These are phyloP conservation scores for Heliconius charithonia DNA, from an alignment of 2,888 invertebrate species.

Conservation along the genomic window DNA sequence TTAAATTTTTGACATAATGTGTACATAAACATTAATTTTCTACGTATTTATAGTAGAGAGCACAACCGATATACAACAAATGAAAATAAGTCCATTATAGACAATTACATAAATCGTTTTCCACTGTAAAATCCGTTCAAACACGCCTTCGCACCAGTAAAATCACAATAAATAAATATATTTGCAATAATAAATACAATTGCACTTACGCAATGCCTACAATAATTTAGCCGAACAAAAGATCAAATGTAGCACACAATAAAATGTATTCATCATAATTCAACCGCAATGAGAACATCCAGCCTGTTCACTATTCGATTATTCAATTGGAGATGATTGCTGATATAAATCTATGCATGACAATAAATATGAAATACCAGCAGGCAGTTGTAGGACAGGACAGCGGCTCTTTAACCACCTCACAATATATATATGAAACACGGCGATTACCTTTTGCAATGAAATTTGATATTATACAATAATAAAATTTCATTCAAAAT, in stretches of 20 bases:
- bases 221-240: slow-evolving; percentile 73
- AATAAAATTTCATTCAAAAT: not conserved
- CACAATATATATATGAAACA: not conserved
- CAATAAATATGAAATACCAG: slow-evolving; percentile 39
- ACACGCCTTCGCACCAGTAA: slow-evolving; percentile 45
- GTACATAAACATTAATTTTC: not conserved
- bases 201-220: slow-evolving; percentile 59
- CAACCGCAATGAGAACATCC: slow-evolving; percentile 67
- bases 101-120: slow-evolving; percentile 15
- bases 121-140: slow-evolving; percentile 24
- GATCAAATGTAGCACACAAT: slow-evolving; percentile 66
- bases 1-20: not conserved
- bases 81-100: not conserved
- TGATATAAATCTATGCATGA: slow-evolving; percentile 48
- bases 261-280: slow-evolving; percentile 68
- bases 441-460: not conserved
- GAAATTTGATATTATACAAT: not conserved
- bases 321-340: slow-evolving; percentile 60
- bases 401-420: not conserved
- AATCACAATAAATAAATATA: slow-evolving; percentile 50
- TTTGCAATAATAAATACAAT: slow-evolving; percentile 57
- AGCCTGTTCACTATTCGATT: slow-evolving; percentile 59
- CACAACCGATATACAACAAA: not conserved
- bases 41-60: not conserved
- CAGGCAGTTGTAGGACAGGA: not conserved